These are phyloP conservation scores for Zaprionus inermis DNA, from an alignment of 1,140 invertebrate species.

Conservation along the genomic window DNA sequence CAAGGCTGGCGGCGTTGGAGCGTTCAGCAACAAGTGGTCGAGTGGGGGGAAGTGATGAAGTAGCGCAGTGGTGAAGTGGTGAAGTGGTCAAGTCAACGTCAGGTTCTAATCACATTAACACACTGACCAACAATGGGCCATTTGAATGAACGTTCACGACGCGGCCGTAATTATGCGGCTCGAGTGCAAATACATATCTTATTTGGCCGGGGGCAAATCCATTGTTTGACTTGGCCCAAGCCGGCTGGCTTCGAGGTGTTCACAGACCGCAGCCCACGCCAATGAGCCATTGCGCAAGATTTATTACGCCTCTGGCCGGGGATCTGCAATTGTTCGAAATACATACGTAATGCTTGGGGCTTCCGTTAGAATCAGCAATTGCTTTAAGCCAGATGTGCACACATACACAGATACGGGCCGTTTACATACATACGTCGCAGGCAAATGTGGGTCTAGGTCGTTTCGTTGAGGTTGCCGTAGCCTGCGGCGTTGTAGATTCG, in stretches of 20 bases:
- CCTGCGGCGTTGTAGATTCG: conserved; percentile 37
- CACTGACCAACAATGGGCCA: conserved; percentile 69
- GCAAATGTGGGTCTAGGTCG: conserved; percentile 73
- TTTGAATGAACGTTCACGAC: conserved; percentile 58
- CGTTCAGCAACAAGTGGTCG: conserved; percentile 63
- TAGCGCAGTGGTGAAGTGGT: conserved; percentile 13
- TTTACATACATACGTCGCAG: not conserved
- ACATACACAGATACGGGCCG: not conserved
- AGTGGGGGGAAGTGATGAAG: conserved; percentile 9
- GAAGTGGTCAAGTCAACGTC: conserved; percentile 58
- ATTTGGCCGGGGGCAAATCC: conserved; percentile 32
- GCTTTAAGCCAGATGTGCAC: conserved; percentile 30
- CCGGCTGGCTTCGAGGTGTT: conserved; percentile 36
- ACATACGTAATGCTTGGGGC: conserved; percentile 34
- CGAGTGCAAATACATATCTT: conserved; percentile 53
- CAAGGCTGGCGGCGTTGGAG: conserved; percentile 46
- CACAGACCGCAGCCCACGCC: conserved; percentile 60
- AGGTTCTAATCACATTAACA: conserved; percentile 73
- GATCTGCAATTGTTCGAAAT: conserved; percentile 12
- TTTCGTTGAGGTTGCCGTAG: conserved; percentile 45
- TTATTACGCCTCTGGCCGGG: conserved; percentile 67
- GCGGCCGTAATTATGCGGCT: conserved; percentile 58
- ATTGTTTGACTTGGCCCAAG: conserved; percentile 34
- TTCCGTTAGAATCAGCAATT: conserved; percentile 65
- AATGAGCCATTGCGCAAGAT: conserved; percentile 78